Evolutionary conservation across 53 echinoderm and acorn worm genomes (phyloP), one percentile per base, ranked within the genome.

Genomic region (Holothuria leucospilota): DNA sequence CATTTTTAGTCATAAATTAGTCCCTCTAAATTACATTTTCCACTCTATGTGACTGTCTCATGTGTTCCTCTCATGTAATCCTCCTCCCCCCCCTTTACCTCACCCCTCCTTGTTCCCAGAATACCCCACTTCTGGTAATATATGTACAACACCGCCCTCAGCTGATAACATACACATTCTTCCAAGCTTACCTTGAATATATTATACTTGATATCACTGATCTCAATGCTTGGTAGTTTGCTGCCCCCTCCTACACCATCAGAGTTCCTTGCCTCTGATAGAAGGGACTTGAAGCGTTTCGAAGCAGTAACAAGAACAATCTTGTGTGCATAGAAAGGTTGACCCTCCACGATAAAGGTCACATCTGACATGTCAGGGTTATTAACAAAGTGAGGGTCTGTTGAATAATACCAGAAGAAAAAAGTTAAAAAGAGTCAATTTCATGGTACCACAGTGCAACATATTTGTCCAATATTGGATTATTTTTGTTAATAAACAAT

Each of bases 281-380:
- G 88, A 91, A 97, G 91, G 4, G 94, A 91, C 71, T 97, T 97
- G 88, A 97, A 97, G 30, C 95, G 87, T 77, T 97, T 97, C 11
- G 97, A 97, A 15, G 97, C 97, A 8, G 97, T 97, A 26, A 95
- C 97, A 62, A 97, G 71, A 78, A 97, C 91, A 8, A 97, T 97
- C 93, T 97, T 97, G 85, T 97, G 97, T 12, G 97, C 97, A 71
- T 95, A 97, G 94, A 97, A 97, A 52, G 90, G 91, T 20, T 91
- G 91, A 20, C 94, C 94, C 64, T 97, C 97, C 30, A 97, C 93
- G 49, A 97, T 91, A 84, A 97, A 97, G 20, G 95, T 97, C n/a
- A 97, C 97, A 58, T 97, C 97, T 0, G 97, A 97, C 97, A 97
- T 97, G 89, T 97, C 97, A 11, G 93, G 93, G 53, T 95, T 97